These are phyloP conservation scores for Antheraea assamensis DNA, from an alignment of 2,888 invertebrate genomes.

Conservation along the genomic window DNA sequence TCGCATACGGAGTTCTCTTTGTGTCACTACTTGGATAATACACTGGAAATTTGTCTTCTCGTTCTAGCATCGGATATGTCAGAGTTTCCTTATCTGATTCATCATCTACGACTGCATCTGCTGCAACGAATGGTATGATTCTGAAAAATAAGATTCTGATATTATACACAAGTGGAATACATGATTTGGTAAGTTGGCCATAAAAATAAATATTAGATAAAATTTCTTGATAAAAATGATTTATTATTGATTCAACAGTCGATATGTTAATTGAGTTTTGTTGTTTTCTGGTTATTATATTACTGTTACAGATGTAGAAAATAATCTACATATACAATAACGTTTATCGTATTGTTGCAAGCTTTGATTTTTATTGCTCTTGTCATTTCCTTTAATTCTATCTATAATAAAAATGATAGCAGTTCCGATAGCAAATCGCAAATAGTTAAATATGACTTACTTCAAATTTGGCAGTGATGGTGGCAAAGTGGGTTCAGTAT, in stretches of 20 bases:
- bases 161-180: background rate
- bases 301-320: no score
- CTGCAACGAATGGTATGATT: slow-evolving; percentile 93
- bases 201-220: background rate
- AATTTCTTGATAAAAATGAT: background rate
- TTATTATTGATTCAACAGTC: background rate
- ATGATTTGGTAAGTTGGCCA: background rate
- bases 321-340: no score
- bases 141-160: slow-evolving; percentile 69
- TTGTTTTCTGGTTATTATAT: background rate
- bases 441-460: slow-evolving; percentile 61
- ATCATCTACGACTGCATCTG: slow-evolving; percentile 89
- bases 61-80: slow-evolving; percentile 58
- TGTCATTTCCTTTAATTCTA: background rate
- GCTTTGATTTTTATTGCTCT: background rate
- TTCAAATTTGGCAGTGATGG: slow-evolving; percentile 92
- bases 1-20: slow-evolving; percentile 52
- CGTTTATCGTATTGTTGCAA: background rate
- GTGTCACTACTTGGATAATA: slow-evolving; percentile 58
- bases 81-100: slow-evolving; percentile 63
- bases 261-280: background rate
- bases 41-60: slow-evolving; percentile 72
- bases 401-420: slow-evolving; percentile 1
- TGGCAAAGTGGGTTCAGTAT: slow-evolving; percentile 87
- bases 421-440: background rate